These are phyloP conservation scores for Anoplolepis gracilipes DNA, from an alignment of 1,140 invertebrate genomes.

Conservation along the genomic window DNA sequence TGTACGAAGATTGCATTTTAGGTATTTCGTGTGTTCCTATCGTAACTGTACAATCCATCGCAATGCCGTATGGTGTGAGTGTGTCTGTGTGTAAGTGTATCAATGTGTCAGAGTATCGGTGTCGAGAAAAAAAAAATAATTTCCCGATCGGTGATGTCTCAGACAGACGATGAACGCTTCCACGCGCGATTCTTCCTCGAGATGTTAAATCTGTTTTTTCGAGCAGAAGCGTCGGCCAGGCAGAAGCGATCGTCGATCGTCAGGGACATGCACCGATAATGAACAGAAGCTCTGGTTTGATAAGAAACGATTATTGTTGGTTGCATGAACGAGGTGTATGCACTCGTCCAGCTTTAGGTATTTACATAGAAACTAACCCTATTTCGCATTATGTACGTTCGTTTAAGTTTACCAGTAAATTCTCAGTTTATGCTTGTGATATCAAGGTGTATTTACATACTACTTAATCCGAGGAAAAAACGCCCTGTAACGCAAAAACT, in stretches of 20 bases:
- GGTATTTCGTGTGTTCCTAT: constrained; percentile 79
- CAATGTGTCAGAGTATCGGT: constrained; percentile 75
- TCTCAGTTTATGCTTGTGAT: constrained; percentile 84
- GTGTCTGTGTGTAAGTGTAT: constrained; percentile 72
- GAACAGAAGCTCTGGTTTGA: constrained; percentile 84
- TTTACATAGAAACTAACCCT: constrained; percentile 86
- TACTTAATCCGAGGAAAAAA: constrained; percentile 85
- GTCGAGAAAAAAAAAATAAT: constrained; percentile 83
- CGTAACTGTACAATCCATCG: constrained; percentile 82
- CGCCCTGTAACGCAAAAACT: constrained; percentile 84
- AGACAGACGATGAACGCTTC: constrained; percentile 47
- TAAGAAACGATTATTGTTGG: constrained; percentile 85
- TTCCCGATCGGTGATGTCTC: constrained; percentile 77
- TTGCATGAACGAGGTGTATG: constrained; percentile 84
- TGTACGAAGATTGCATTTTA: constrained; percentile 74
- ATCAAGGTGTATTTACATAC: constrained; percentile 86
- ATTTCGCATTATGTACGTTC: constrained; percentile 84
- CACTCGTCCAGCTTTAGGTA: constrained; percentile 86
- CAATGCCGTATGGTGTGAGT: constrained; percentile 76
- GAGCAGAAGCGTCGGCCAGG: not conserved
- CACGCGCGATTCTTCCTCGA: not conserved
- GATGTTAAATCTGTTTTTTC: not conserved
- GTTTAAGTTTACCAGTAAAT: constrained; percentile 84
- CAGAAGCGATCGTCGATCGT: constrained; percentile 57
- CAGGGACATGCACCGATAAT: constrained; percentile 77